A percentile compares a stretch with the other conserved stretches of the same genome.
These are phyloP conservation scores for Thalpophila matura DNA, from an alignment of 2,888 invertebrate genomes.

Conservation along the genomic window DNA sequence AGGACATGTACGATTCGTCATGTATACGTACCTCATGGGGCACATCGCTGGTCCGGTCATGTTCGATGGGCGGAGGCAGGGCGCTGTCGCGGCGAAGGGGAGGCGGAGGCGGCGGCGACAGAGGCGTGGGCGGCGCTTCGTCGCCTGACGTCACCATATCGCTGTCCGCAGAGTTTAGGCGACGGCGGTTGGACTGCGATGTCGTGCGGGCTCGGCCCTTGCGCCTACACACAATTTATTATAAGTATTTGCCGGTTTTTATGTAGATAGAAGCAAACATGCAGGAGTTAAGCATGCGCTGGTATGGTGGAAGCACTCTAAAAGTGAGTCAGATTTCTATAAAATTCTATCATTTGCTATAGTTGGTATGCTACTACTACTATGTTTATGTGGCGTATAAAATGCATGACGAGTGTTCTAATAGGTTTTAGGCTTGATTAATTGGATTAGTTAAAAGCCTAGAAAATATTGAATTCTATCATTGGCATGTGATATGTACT, in stretches of 20 bases:
- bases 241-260: constrained; percentile 3
- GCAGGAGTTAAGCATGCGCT: background rate
- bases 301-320: too few relatives aligned
- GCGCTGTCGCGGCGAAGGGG: constrained; percentile 67
- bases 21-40: constrained; percentile 67
- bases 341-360: background rate
- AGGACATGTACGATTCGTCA: background rate
- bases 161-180: constrained; percentile 94
- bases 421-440: background rate
- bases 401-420: constrained; percentile 15
- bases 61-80: constrained; percentile 35
- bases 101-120: constrained; percentile 69
- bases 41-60: constrained; percentile 40
- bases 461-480: too few relatives aligned
- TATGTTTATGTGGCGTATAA: background rate
- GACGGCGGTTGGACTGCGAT: constrained; percentile 91
- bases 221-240: constrained; percentile 80
- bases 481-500: too few relatives aligned
- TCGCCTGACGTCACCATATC: constrained; percentile 94
- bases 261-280: background rate
- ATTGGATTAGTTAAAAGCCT: background rate
- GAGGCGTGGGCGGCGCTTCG: constrained; percentile 91
- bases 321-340: background rate
- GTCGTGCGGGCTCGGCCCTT: constrained; percentile 93
- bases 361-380: background rate